Percentiles rank a stretch among this genome's conserved stretches.
Conservation (phyloP, 2,797 vertebrate genomes). For the Loriculus beryllinus region DNA sequence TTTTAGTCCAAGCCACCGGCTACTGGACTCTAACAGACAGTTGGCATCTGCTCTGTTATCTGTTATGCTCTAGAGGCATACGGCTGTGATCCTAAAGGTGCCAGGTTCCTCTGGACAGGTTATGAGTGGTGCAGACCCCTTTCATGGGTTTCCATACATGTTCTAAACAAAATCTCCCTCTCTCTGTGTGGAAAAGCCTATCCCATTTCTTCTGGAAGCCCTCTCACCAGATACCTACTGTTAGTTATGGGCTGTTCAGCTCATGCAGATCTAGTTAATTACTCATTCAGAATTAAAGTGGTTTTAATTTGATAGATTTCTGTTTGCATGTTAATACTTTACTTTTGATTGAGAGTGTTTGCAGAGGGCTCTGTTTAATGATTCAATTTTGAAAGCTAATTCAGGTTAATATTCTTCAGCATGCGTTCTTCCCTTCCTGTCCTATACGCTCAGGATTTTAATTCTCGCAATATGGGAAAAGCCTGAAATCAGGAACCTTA, state of each 20-base stretch:
- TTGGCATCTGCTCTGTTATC: background rate
- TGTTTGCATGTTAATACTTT: background rate
- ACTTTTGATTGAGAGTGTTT: background rate
- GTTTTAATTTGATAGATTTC: background rate
- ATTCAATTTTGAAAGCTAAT: constrained; percentile 26
- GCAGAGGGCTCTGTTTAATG: background rate
- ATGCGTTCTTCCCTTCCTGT: background rate
- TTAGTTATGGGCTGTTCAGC: background rate
- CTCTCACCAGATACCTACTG: background rate
- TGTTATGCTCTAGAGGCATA: background rate
- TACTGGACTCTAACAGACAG: background rate
- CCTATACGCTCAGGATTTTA: background rate
- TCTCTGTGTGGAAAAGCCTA: background rate
- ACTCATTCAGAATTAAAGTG: background rate
- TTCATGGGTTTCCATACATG: background rate
- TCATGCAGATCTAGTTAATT: background rate
- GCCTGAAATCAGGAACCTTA: background rate
- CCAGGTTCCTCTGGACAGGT: background rate
- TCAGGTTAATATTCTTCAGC: background rate
- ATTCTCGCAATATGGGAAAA: background rate
- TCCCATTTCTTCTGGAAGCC: background rate
- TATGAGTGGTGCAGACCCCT: background rate
- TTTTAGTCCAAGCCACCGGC: background rate
- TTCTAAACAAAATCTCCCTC: background rate
- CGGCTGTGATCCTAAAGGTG: background rate